Evolutionary conservation across 1,140 invertebrate genomes (phyloP), one percentile per base, ranked within the genome.

Genomic region (Carposina sasakii): DNA sequence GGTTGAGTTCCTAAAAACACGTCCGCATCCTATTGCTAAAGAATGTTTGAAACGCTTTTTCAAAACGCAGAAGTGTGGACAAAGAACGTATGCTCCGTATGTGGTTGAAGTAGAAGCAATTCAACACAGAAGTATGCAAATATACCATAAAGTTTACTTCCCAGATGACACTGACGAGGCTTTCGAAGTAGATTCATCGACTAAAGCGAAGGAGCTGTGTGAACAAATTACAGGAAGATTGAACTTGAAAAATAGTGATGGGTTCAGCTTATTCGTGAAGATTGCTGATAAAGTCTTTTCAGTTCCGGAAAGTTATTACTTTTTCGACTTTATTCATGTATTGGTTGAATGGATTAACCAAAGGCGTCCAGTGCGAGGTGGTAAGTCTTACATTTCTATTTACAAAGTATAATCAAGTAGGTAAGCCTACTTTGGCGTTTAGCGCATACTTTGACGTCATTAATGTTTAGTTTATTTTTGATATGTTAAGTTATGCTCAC

Each of bases 101-200:
- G 89, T 94, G 39, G 93, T 98, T 0, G 97, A 98, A 88, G 93
- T 98, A 2, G 96, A 98, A 86, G 95, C 96, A 1, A 97, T 98
- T 60, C 95, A 97, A 73, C 93, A 96, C 65, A 93, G 95, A 71
- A 97, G 93, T 57, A 94, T 96, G 62, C 94, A 97, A 81, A 98
- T 98, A 57, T 96, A 95, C 68, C 96, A 98, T 73, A 97, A 96
- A 71, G 86, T 91, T 12, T 97, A 96, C 71, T 98, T 98, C 82
- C 97, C 97, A 1, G 94, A 98, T 82, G 94, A 96, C 63, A 93
- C 93, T 0, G 94, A 97, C 67, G 94, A 97, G 86, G 93, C 90
- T 1, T 90, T 91, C 50, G 89, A 91, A 76, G 89, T 92, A 10
- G 88, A 90, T 71, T 97, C 96, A 0, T 93, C 93, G 21, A 97